Base-by-base conservation (phyloP, 2,113 vertebrate genomes). In the Uria aalge region DNA sequence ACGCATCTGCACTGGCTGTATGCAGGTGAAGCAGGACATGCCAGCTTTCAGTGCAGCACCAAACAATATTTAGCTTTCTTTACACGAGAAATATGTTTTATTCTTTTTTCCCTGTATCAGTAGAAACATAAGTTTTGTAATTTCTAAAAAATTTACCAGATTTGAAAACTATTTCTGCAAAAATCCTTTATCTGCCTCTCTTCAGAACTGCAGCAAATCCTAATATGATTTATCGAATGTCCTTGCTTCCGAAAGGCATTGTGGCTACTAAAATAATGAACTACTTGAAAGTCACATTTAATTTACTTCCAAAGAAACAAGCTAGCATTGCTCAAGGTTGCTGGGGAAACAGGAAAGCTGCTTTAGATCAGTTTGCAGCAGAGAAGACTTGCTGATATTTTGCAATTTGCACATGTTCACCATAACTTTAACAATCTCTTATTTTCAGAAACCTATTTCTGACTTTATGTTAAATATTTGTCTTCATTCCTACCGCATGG, bases 241-340 rank as follows among this genome's bases (percentile, higher is more conserved):
- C 97, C 96, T 97, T 97, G 96, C 97, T 97, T 96, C 97, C 92
- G 34, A 94, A 97, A 97, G 95, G 97, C 97, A 97, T 97, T 98
- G 98, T 98, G 95, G 94, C 96, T 97, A 97, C 98, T 97, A 97
- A 98, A 98, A 98, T 98, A 98, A 98, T 98, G 97, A 98, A 98
- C 97, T 98, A 97, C 98, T 98, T 97, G 97, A 98, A 98, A 98
- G 98, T 97, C 98, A 97, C 98, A 98, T 98, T 98, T 98, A 98
- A 98, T 98, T 98, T 98, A 97, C 97, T 98, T 88, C 50, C 95
- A 97, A 96, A 97, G 98, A 98, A 98, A 97, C 97, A 98, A 98
- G 97, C 96, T 95, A 97, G 98, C 97, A 95, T 97, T 86, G 73
- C 95, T 94, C 75, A 53, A 96, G 97, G 98, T 98, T 98, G 98